phyloP scores from a whole-genome alignment of 2,888 invertebrate genomes.

The Junonia oenone region DNA sequence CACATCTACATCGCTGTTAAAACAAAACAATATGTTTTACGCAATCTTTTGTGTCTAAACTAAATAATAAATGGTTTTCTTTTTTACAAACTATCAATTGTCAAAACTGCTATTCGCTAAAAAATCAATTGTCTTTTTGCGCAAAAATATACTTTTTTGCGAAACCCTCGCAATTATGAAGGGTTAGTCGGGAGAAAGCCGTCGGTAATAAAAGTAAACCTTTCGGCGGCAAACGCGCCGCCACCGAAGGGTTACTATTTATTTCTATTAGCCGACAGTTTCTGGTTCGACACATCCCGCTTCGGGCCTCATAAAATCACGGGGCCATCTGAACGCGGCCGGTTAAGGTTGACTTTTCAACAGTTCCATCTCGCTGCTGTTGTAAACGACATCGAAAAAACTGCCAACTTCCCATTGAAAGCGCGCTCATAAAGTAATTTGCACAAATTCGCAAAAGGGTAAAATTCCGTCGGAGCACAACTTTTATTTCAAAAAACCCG shows the following conservation, averaged over 20 bases:
- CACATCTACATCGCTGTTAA: constrained; percentile 1
- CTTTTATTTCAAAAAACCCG: constrained; percentile 59
- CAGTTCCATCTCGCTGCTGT: constrained; percentile 46
- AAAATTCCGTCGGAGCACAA: constrained; percentile 50
- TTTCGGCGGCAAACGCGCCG: constrained; percentile 66
- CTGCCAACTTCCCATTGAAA: constrained; percentile 49
- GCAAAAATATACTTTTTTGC: constrained; percentile 52
- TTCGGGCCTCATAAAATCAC: constrained; percentile 47
- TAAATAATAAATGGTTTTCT: constrained; percentile 14
- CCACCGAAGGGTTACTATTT: constrained; percentile 73
- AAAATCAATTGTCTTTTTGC: constrained; percentile 36
- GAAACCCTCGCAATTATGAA: constrained; percentile 68
- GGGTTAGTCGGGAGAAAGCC: constrained; percentile 68
- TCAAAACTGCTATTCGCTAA: background rate
- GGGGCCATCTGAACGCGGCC: constrained; percentile 42
- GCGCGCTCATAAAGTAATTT: constrained; percentile 74
- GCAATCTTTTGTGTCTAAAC: constrained; percentile 8
- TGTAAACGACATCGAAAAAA: constrained; percentile 58
- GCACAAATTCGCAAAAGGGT: constrained; percentile 77
- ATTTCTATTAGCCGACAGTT: constrained; percentile 65
- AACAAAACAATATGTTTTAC: constrained; percentile 12
- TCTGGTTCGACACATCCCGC: constrained; percentile 50
- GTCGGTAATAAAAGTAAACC: constrained; percentile 72
- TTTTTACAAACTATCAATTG: background rate
- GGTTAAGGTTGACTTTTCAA: constrained; percentile 43